Evolutionary conservation across 2,888 invertebrate genomes (phyloP), one percentile per base, ranked within the genome.

Genomic region (Poecilus cupreus): DNA sequence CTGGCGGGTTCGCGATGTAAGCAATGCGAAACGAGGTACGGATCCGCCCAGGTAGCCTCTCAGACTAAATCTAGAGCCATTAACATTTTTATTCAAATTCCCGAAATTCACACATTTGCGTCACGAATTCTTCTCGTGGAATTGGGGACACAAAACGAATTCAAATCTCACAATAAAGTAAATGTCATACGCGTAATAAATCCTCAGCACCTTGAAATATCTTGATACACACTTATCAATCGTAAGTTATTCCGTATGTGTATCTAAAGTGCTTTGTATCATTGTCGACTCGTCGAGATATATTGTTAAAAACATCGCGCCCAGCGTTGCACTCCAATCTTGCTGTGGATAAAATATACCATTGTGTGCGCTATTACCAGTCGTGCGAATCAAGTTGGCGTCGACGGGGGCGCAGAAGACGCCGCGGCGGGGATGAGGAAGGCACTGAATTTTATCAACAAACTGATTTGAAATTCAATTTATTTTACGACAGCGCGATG

Each of bases 391-490:
- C 79, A 68, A 79, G 79, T 32, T 51, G 79, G 68, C 79, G 77
- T 13, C 77, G 77, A 60, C 57, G 60, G 18, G 76, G 77, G 57
- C 24, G 72, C 24, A 54, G 43, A 37, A 32, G 32, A 32, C 32
- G 32, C 32, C 32, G 32, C 32, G 6, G 32, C 2, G 32, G 32
- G 77, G 60, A 43, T 54, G 49, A 54, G 49, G 32, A 68, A 82
- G 81, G 82, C 83, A 84, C 85, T 86, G 84, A 85, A 84, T 86
- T 85, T 86, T 85, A 86, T 85, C 85, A 84, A 83, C 83, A 82
- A 83, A 82, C 85, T 85, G 84, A 85, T 86, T 86, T 86, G 85
- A 86, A 86, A 86, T 86, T 86, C 86, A 86, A 86, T 86, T 86
- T 86, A 85, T 85, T 85, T 85, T 86, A 86, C 84, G 85, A 85